A percentile compares a stretch with the other conserved stretches of the same genome.
phyloP scores from a whole-genome alignment of 1,140 invertebrate species.

The Hylaeus anthracinus region DNA sequence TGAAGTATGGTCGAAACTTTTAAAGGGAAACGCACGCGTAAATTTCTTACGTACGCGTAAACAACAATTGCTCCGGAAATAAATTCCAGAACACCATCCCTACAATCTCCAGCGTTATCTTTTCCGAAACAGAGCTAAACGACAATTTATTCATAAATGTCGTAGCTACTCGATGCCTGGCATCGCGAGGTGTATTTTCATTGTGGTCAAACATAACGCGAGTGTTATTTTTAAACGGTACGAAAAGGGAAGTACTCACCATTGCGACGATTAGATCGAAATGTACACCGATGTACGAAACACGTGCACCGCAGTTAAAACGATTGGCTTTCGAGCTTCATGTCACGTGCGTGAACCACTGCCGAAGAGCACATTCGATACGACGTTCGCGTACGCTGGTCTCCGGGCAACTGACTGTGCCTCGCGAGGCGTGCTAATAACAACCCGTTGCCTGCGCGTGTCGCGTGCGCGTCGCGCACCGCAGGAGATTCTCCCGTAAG shows the following conservation, averaged over 20 bases:
- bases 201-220: too few relatives aligned
- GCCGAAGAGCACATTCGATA: background rate
- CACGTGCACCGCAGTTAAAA: conserved; percentile 20
- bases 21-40: too few relatives aligned
- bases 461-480: conserved; percentile 38
- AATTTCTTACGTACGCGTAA: too few relatives aligned
- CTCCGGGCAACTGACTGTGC: conserved; percentile 52
- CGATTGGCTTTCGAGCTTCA: conserved; percentile 22
- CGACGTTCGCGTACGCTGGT: conserved; percentile 33
- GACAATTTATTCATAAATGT: too few relatives aligned
- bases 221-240: too few relatives aligned
- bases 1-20: too few relatives aligned
- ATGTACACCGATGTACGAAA: background rate
- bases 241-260: conserved; percentile 29
- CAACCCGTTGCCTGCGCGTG: conserved; percentile 29
- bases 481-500: conserved; percentile 20
- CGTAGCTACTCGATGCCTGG: too few relatives aligned
- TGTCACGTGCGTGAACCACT: conserved; percentile 49
- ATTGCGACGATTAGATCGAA: background rate
- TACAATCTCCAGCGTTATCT: too few relatives aligned
- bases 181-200: too few relatives aligned
- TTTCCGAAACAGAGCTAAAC: too few relatives aligned
- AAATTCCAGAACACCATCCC: too few relatives aligned
- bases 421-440: conserved; percentile 40
- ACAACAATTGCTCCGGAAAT: too few relatives aligned